These are phyloP conservation scores for Scaptomyza flava DNA, from an alignment of 2,888 invertebrate species.

Conservation along the genomic window DNA sequence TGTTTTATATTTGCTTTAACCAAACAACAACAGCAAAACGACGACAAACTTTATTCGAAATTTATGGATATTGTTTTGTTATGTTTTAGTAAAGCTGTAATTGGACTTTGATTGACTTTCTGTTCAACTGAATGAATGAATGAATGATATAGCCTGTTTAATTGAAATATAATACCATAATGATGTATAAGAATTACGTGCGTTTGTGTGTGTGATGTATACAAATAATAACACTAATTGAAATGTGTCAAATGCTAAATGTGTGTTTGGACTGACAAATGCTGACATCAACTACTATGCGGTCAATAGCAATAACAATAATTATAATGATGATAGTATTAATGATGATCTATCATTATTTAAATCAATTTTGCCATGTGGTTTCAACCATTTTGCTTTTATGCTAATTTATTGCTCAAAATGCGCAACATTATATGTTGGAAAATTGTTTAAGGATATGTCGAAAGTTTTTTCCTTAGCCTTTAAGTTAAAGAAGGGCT, in stretches of 20 bases:
- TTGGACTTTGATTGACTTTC: slow-evolving; percentile 51
- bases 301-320: not conserved
- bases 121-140: slow-evolving; percentile 17
- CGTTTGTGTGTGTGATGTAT: not conserved
- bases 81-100: slow-evolving; percentile 21
- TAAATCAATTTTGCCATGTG: slow-evolving; percentile 40
- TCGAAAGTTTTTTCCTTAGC: too few species aligned
- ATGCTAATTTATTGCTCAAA: slow-evolving; percentile 33
- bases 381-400: slow-evolving; percentile 5
- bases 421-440: not conserved
- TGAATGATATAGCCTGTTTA: slow-evolving; percentile 34
- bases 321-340: not conserved
- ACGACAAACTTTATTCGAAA: not conserved
- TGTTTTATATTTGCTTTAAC: slow-evolving; percentile 6
- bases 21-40: not conserved
- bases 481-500: not conserved
- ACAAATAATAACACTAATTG: slow-evolving; percentile 33
- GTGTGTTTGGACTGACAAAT: slow-evolving; percentile 25
- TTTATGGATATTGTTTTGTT: slow-evolving; percentile 21
- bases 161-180: slow-evolving; percentile 45
- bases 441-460: too few species aligned
- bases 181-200: slow-evolving; percentile 12
- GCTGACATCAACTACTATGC: slow-evolving; percentile 22
- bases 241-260: slow-evolving; percentile 36
- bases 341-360: slow-evolving; percentile 36